Base-by-base conservation (phyloP, 2,113 vertebrate genomes). In the Eudorcas thomsonii region DNA sequence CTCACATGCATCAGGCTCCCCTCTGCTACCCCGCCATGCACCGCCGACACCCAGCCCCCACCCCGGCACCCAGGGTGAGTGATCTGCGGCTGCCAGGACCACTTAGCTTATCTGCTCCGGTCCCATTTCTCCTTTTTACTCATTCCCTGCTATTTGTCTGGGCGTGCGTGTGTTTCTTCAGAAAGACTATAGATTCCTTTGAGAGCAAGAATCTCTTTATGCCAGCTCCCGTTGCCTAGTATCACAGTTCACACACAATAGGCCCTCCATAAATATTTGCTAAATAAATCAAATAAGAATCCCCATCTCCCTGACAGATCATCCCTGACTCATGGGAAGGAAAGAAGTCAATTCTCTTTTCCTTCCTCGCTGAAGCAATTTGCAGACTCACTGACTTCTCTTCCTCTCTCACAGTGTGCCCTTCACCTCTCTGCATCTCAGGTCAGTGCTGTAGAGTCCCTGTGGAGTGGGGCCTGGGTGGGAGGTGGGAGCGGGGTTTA, bases 241-340 rank as follows among this genome's bases (percentile, higher is more conserved):
- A 43, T 50, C 54, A 39, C 43, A 71, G 21, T 86, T 88, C 36
- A 87, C 82, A 95, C 17, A 50, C 52, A 59, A 52, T 62, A 86
- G 67, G 6, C 78, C 12, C 43, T 93, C 67, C 36, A 28, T 59
- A 88, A 95, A 97, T 97, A 64, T 91, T 80, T 94, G 85, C 90
- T 95, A 92, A 97, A 82, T 85, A 82, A 90, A 77, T 78, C 64
- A 59, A 95, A 62, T 82, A 86, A 94, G n/a, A 88, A 71, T 92
- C 36, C 39, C 48, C 62, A 7, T 84, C 43, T 90, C 62, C 85
- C 60, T 92, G 88, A 36, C 36, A 60, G 78, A 89, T 81, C 71
- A 81, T 81, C 19, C 74, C 28, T 62, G 59, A 71, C 81, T 71
- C 55, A 28, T 52, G 64, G 60, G 55, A 78, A 90, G 84, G 36